Evolutionary conservation across 2,797 vertebrate genomes (phyloP), one percentile per base, ranked within the genome.

Genomic region (Xiphophorus birchmanni): DNA sequence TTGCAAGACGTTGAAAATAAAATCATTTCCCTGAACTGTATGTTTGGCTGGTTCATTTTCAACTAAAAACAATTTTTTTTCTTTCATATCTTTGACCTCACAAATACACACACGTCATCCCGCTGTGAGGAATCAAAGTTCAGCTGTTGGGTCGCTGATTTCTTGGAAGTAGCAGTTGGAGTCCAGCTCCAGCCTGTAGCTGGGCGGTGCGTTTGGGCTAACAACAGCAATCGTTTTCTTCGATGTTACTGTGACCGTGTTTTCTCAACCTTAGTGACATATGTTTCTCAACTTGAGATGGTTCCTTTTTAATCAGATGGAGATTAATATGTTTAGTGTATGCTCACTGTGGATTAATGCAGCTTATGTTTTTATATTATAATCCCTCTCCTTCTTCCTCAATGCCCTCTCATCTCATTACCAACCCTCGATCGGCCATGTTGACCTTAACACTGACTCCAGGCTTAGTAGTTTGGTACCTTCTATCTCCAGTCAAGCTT

Each of bases 341-440:
- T 91, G 89, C 88, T 90, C 84, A 73, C 84, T 85, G 83, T 90
- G 86, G 88, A 95, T 95, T 95, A 95, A 95, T 95, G 93, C 93
- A 93, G 92, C 89, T 94, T 65, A 6, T 45, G 21, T 50, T 13
- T 58, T 90, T 91, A 91, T 91, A 94, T 94, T 90, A 92, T 76
- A 80, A 1, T 42, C 69, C 52, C 48, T 78, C 35, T 76, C 52
- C 76, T 77, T 76, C 75, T 82, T 79, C 79, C 73, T 82, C 74
- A 78, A 84, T 89, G 80, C 90, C 82, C 84, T 82, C 80, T 77
- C 81, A 82, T 82, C 73, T 76, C 74, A 58, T 45, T 40, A 4
- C 84, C 72, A 80, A 82, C 80, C 78, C 78, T 77, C 32, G 1
- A 21, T 42, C 44, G 45, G 76, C 37, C 86, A 78, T 74, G 82